Conservation (phyloP, 2,113 vertebrate species). For the Pachycephala philippinensis region DNA sequence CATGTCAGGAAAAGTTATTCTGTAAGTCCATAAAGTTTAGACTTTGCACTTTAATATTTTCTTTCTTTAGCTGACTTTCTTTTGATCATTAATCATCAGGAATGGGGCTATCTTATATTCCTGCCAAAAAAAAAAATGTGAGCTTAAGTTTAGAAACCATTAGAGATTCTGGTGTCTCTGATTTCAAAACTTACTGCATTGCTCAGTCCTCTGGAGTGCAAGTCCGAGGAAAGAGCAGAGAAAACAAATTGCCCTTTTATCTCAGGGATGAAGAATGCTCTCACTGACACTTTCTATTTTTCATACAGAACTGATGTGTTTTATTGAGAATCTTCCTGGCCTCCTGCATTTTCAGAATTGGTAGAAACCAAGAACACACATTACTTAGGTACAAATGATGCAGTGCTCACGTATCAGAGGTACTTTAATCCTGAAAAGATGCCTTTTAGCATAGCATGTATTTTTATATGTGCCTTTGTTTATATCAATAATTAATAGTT, state of each 20-base stretch:
- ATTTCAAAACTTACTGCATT: not conserved
- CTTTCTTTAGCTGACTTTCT: not conserved
- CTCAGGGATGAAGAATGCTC: not conserved
- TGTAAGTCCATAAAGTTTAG: not conserved
- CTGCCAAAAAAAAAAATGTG: not conserved
- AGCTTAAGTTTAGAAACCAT: not conserved
- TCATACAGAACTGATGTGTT: not conserved
- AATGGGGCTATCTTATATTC: not conserved
- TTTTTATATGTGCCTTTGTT: not conserved
- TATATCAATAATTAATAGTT: not conserved
- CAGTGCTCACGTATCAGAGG: accelerated
- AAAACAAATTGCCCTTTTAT: not conserved
- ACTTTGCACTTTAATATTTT: not conserved
- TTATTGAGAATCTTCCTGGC: not conserved
- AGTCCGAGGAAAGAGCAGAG: not conserved
- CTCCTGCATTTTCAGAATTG: not conserved
- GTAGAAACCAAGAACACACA: not conserved
- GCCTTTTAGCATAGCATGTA: not conserved
- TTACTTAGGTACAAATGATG: not conserved
- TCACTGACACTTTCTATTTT: not conserved
- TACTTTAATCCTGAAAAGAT: not conserved
- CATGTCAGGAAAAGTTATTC: not conserved
- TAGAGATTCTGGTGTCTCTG: not conserved
- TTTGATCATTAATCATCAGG: not conserved
- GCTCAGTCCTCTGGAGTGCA: not conserved